Evolutionary conservation across 2,113 vertebrate genomes (phyloP).

Genomic region (Odontophorus gujanensis): DNA sequence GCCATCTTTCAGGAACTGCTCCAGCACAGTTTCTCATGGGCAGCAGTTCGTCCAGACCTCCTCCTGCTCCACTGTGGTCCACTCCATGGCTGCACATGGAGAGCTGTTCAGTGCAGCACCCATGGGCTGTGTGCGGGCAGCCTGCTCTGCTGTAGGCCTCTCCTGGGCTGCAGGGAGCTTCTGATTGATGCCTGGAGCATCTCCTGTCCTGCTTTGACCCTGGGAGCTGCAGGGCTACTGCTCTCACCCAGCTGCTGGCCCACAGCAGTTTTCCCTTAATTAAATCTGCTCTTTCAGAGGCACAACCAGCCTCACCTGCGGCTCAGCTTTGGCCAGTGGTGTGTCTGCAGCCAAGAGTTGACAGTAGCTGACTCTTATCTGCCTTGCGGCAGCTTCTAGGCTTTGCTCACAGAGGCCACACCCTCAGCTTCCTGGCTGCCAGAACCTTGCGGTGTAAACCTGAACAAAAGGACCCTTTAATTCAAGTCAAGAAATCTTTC

Average conservation of each 20-base stretch:
- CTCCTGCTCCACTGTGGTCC: neutral
- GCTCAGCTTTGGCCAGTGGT: neutral
- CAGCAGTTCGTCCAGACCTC: neutral
- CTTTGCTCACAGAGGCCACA: neutral
- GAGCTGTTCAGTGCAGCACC: neutral
- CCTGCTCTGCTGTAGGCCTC: neutral
- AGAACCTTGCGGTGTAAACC: neutral
- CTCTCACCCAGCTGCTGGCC: neutral
- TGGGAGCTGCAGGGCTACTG: neutral
- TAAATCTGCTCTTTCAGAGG: neutral
- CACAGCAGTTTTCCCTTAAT: neutral
- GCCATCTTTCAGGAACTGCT: neutral
- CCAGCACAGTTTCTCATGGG: neutral
- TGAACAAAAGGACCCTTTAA: neutral
- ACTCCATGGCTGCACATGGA: neutral
- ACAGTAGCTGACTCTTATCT: neutral
- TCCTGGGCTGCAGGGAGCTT: neutral
- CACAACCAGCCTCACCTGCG: neutral
- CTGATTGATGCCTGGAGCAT: neutral
- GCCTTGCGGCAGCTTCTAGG: neutral
- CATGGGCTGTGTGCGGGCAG: neutral
- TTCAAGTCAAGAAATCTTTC: neutral
- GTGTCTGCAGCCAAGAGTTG: neutral
- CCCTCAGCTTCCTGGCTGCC: neutral
- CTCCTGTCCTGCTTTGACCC: neutral